phyloP scores from a whole-genome alignment of 2,113 vertebrate species.

The Cardinalis cardinalis region DNA sequence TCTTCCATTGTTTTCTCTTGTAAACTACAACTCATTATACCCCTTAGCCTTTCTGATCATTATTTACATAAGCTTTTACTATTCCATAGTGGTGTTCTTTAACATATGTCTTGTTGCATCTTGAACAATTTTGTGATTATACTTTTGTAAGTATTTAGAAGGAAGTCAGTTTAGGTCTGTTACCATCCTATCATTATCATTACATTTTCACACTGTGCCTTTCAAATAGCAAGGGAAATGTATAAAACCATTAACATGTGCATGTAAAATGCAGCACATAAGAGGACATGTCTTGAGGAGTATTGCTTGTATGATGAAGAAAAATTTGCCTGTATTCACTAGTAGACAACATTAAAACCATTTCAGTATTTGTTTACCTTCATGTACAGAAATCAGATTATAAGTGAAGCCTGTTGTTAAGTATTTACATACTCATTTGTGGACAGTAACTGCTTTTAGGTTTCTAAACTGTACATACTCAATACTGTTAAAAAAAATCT shows the following conservation, averaged over 20 bases:
- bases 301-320: background rate
- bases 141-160: background rate
- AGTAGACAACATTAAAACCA: background rate
- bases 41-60: background rate
- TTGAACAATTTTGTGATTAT: background rate
- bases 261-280: background rate
- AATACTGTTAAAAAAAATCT: background rate
- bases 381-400: background rate
- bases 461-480: background rate
- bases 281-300: background rate
- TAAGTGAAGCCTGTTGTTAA: background rate
- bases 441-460: background rate
- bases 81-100: background rate
- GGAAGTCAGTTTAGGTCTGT: background rate
- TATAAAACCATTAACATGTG: background rate
- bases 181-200: rapidly evolving
- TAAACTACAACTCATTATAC: background rate
- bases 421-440: background rate
- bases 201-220: background rate
- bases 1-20: background rate
- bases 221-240: background rate
- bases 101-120: background rate
- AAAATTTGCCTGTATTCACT: background rate
- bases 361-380: background rate
- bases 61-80: background rate